Evolutionary conservation across 2,113 vertebrate genomes (phyloP).

Genomic region (Microtus oregoni): DNA sequence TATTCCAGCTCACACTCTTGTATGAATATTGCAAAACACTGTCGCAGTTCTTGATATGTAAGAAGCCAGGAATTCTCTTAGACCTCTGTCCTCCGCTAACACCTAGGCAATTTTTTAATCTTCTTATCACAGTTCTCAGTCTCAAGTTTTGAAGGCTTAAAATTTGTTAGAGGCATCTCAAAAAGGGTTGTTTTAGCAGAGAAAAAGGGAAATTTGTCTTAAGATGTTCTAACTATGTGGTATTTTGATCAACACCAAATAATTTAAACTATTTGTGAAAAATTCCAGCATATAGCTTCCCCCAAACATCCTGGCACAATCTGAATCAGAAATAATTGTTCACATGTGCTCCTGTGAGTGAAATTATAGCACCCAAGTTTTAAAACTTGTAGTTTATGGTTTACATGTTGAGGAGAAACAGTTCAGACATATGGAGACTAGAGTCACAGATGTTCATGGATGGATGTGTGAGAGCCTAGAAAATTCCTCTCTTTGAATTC

Average conservation of each 20-base stretch:
- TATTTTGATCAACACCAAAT: slow-evolving; percentile 35
- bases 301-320: neutral
- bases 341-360: neutral
- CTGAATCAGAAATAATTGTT: neutral
- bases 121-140: neutral
- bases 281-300: neutral
- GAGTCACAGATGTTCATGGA: neutral
- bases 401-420: neutral
- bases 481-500: neutral
- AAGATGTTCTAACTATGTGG: neutral
- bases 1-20: slow-evolving; percentile 46
- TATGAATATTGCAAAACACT: slow-evolving; percentile 30
- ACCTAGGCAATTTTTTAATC: neutral
- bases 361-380: neutral
- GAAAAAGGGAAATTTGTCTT: neutral
- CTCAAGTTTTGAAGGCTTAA: slow-evolving; percentile 32
- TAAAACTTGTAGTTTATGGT: neutral
- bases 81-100: neutral
- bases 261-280: neutral
- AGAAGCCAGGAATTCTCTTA: slow-evolving; percentile 24
- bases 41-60: neutral
- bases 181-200: neutral
- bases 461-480: neutral
- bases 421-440: neutral
- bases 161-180: neutral